Evolutionary conservation across 2,888 invertebrate genomes (phyloP), one percentile per base, ranked within the genome.

Genomic region (Urechis unicinctus): DNA sequence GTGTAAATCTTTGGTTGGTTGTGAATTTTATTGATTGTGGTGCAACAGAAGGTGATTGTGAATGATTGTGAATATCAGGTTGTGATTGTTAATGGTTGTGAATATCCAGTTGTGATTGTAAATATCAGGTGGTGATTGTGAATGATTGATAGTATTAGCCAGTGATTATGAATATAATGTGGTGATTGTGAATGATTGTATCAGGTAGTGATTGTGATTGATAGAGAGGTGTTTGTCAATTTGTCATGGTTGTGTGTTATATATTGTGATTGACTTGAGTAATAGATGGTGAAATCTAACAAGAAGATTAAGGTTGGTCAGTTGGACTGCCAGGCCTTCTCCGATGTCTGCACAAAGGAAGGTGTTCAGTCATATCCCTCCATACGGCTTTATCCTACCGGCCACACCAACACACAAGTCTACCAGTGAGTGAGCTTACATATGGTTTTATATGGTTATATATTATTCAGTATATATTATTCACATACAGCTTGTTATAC

Each of bases 361-460:
- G 80, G 81, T 52, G 79, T 88, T n/a, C 75, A 78, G 17, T 82
- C 83, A 49, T 88, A 87, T 75, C 88, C 88, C 1, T 84, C 84
- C 2, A 83, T 88, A 56, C 79, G 86, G 52, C 72, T 88, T 26
- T 88, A 86, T 77, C 86, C 86, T 1, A 71, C 80, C 1, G 83
- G 82, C 9, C 77, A 78, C 0, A 58, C 51, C 1, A 64, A 63
- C 3, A 50, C 61, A 21, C 55, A 57, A 5, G 57, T 53, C 22
- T 68, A 61, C 56, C 60, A 65, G 74, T 76, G 59, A 67, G 75
- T 73, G 53, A 51, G n/a, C n/a, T n/a, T n/a, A n/a, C n/a, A n/a
- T n/a, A n/a, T n/a, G n/a, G n/a, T n/a, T n/a, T n/a, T n/a, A n/a
- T n/a, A n/a, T n/a, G n/a, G n/a, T n/a, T n/a, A n/a, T n/a, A n/a